Evolutionary conservation across 2,888 invertebrate genomes (phyloP), one percentile per base, ranked within the genome.

Genomic region (Coenonympha arcania): DNA sequence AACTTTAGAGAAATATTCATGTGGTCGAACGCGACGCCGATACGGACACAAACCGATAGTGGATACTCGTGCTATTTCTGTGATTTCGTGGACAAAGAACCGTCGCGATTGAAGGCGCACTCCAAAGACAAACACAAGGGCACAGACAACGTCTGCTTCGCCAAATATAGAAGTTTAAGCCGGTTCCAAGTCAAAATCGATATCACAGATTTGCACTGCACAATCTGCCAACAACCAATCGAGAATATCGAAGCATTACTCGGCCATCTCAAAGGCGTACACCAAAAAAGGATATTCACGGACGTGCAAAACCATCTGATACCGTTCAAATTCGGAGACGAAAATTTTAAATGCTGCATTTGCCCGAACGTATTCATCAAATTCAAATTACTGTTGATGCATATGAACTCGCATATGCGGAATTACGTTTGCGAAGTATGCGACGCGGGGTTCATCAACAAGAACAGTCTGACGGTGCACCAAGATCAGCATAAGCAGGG

Each of bases 11-110:
- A 65, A 39, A 59, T 77, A 11, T 56, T 77, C 1, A 50, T 61
- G 2, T 59, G 60, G 44, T 63, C 76, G 1, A 78, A 77, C 41
- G 77, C 77, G 0, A 77, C 78, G 0, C 73, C 76, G 0, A 72
- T 74, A 9, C 56, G 69, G 31, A 57, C 63, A 3, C 62, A 63
- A 8, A 65, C 58, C 6, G 71, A 71, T 1, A 65, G 67, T 1
- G 76, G 74, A 0, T 77, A 70, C 33, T 63, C 62, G 0, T 77
- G 76, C 34, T 64, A 64, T 37, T 77, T 64, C 37, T 77, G 76
- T 46, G 49, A 52, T 1, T 33, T 61, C 1, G 66, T 69, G 19
- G 71, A 55, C 24, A 54, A 56, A 3, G 51, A 65, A 0, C 63
- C 78, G 0, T 60, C 57, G 1, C 66, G 69, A 8, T 58, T 77